Evolutionary conservation across 2,113 vertebrate species (phyloP).

Genomic region (Alces alces): DNA sequence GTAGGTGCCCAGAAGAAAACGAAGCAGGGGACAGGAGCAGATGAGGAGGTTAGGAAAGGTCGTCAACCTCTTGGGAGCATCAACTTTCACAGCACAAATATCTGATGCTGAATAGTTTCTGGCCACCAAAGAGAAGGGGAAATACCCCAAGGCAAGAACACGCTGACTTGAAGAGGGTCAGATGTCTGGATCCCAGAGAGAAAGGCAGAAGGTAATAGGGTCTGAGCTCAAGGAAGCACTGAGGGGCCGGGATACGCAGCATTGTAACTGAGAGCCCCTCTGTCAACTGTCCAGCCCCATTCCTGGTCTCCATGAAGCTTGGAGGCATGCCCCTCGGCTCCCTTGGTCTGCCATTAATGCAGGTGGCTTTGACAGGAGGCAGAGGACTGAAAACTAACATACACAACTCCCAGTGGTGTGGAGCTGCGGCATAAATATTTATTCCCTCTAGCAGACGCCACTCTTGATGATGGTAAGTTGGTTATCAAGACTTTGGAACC

Average conservation of each 20-base stretch:
- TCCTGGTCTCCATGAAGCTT: not conserved
- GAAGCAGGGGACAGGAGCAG: not conserved
- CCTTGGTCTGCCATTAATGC: not conserved
- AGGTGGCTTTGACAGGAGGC: not conserved
- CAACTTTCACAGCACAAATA: not conserved
- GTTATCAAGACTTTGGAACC: not conserved
- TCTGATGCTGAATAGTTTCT: not conserved
- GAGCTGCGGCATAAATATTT: not conserved
- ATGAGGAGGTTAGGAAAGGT: not conserved
- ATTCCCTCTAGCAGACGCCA: not conserved
- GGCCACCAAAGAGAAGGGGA: not conserved
- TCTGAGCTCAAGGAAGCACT: not conserved
- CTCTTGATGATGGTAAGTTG: not conserved
- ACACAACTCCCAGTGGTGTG: not conserved
- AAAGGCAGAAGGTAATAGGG: not conserved
- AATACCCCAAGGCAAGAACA: not conserved
- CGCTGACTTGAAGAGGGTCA: rapidly evolving
- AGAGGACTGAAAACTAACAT: not conserved
- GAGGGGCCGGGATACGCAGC: rapidly evolving
- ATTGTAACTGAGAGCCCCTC: not conserved
- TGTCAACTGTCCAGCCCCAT: not conserved
- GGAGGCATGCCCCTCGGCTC: not conserved
- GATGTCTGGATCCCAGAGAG: not conserved
- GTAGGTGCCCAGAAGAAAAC: not conserved
- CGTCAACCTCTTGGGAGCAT: not conserved